phyloP scores from a whole-genome alignment of 1,140 invertebrate genomes.

The Calephelis virginiensis region DNA sequence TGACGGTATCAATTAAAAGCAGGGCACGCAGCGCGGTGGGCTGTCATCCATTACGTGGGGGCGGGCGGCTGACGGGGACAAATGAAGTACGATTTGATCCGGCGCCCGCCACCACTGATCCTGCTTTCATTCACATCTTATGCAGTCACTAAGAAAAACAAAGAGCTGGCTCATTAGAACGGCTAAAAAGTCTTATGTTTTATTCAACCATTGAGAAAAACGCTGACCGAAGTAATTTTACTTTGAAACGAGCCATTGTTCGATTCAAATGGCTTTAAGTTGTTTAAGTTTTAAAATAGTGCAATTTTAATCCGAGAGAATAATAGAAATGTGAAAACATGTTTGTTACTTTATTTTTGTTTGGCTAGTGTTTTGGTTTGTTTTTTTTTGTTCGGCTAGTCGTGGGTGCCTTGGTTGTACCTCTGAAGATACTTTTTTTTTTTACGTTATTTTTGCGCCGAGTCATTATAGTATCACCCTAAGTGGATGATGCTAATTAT shows the following conservation, averaged over 20 bases:
- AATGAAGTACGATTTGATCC: slow-evolving; percentile 75
- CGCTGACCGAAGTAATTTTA: slow-evolving; percentile 71
- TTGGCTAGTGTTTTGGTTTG: too few species aligned
- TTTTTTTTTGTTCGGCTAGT: too few species aligned
- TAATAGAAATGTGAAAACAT: too few species aligned
- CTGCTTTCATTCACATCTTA: slow-evolving; percentile 71
- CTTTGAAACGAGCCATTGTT: slow-evolving; percentile 73
- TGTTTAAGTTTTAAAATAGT: not conserved
- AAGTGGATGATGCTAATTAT: too few species aligned
- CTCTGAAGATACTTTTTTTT: too few species aligned
- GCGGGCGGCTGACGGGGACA: slow-evolving; percentile 60
- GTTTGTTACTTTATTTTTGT: too few species aligned
- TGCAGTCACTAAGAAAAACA: slow-evolving; percentile 70
- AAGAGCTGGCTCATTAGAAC: slow-evolving; percentile 66
- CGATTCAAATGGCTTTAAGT: slow-evolving; percentile 46
- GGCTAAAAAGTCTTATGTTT: slow-evolving; percentile 72
- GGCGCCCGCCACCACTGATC: slow-evolving; percentile 49
- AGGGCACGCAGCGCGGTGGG: slow-evolving; percentile 40
- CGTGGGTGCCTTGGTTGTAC: too few species aligned
- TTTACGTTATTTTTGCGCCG: too few species aligned
- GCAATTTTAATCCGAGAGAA: not conserved
- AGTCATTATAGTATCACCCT: too few species aligned
- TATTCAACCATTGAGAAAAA: slow-evolving; percentile 64
- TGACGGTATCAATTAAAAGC: slow-evolving; percentile 71
- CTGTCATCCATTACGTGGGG: slow-evolving; percentile 38